Base-by-base conservation (phyloP, 2,113 vertebrate species). In the Aramus guarauna region DNA sequence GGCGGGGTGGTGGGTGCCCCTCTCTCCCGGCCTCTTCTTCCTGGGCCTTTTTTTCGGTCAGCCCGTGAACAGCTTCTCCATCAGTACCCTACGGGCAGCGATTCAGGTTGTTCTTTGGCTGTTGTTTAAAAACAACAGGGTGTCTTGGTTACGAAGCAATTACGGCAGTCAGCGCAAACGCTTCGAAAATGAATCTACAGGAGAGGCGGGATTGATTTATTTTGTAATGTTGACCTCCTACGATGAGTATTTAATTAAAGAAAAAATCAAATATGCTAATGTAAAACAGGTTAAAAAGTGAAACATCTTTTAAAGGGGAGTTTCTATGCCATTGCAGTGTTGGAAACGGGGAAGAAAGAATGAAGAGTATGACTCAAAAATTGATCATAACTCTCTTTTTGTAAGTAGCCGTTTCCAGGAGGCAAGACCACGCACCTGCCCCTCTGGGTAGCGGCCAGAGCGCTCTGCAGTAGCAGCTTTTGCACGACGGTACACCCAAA, bases 401-500 rank as follows among this genome's bases (percentile, higher is more conserved):
- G 3, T 12, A 21, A 17, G n/a, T 1, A 32, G 43, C 20, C 30
- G 24, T 30, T 68, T n/a, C 15, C 47, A 32, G 43, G 29, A 80
- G 68, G 47, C 34, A 72, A 39, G 53, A 32, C 27, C 18, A 0
- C 0, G 9, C 34, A 36, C 60, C 71, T 79, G 85, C 32, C 30
- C 53, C 32, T 59, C 23, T 5, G 0, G 0, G 50, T 5, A 45
- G 53, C 2, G 0, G 48, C 73, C 34, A 26, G 22, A 62, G 34
- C 48, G 11, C 68, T 15, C 50, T 7, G 16, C 68, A 68, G 48
- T 0, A 45, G 39, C 55, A 27, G 48, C 43, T 73, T 55, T 77
- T 4, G 1, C 79, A 11, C 15, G 2, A 14, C 1, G 3, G 5
- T 3, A 13, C 12, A 8, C 12, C 36, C 3, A 0, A 71, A 21